phyloP scores from a whole-genome alignment of 2,113 vertebrate species.

The Prinia subflava region DNA sequence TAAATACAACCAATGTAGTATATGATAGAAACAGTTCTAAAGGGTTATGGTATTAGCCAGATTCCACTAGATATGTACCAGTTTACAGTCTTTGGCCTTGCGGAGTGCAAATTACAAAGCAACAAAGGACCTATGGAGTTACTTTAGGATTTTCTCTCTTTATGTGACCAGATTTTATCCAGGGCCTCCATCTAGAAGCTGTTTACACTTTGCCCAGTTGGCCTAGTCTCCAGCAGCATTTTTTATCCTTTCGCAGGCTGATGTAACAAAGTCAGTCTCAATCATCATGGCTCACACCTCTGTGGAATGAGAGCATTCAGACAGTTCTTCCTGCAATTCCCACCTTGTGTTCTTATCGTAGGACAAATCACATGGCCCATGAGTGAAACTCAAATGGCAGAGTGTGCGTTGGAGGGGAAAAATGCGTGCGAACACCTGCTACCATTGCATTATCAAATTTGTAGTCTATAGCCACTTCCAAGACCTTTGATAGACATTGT shows the following conservation, averaged over 20 bases:
- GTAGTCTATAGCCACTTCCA: not conserved
- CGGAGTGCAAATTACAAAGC: not conserved
- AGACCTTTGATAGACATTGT: not conserved
- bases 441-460: not conserved
- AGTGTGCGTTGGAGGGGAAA: fast-evolving
- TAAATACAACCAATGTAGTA: not conserved
- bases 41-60: not conserved
- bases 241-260: not conserved
- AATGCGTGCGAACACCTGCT: fast-evolving
- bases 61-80: fast-evolving
- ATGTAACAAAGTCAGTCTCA: not conserved
- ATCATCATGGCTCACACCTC: too few species aligned
- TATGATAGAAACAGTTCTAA: not conserved
- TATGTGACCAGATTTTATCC: fast-evolving
- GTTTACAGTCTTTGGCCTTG: not conserved
- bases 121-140: not conserved
- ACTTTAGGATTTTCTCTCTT: not conserved
- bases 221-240: not conserved
- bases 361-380: not conserved
- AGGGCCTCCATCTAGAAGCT: not conserved
- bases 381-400: fast-evolving
- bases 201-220: not conserved
- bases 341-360: not conserved
- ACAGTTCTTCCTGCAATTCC: not conserved
- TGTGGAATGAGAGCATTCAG: not conserved